These are phyloP conservation scores for Hyles vespertilio DNA, from an alignment of 1,140 invertebrate genomes.

Conservation along the genomic window DNA sequence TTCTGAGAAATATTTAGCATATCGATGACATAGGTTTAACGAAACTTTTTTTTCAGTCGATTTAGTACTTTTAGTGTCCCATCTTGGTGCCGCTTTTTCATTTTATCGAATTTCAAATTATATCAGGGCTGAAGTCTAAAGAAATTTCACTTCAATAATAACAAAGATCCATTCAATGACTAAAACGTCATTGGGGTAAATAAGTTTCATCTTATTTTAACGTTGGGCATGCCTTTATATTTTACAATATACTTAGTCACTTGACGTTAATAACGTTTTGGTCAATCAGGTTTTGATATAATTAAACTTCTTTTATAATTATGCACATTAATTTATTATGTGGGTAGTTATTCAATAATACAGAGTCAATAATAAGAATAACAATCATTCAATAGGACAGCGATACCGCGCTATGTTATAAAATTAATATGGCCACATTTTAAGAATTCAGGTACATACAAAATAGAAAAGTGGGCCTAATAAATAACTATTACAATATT, in stretches of 20 bases:
- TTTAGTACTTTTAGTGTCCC: too few species aligned
- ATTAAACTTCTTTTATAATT: conserved; percentile 25
- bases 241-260: background rate
- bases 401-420: conserved; percentile 39
- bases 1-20: too few species aligned
- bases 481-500: conserved; percentile 52
- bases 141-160: too few species aligned
- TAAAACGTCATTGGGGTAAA: too few species aligned
- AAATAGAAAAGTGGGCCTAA: conserved; percentile 52
- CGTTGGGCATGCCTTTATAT: background rate
- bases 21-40: too few species aligned
- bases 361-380: conserved; percentile 54
- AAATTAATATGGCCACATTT: conserved; percentile 71
- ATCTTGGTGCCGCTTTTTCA: too few species aligned
- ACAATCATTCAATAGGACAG: conserved; percentile 49
- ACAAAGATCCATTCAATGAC: too few species aligned
- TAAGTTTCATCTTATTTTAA: too few species aligned
- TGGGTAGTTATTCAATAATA: conserved; percentile 55
- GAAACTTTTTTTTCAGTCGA: too few species aligned
- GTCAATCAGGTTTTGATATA: background rate
- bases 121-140: too few species aligned
- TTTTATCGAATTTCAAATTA: too few species aligned
- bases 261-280: background rate
- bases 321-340: conserved; percentile 64
- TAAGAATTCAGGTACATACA: conserved; percentile 71